phyloP scores from a whole-genome alignment of 2,113 vertebrate species.

The Onychostruthus taczanowskii region DNA sequence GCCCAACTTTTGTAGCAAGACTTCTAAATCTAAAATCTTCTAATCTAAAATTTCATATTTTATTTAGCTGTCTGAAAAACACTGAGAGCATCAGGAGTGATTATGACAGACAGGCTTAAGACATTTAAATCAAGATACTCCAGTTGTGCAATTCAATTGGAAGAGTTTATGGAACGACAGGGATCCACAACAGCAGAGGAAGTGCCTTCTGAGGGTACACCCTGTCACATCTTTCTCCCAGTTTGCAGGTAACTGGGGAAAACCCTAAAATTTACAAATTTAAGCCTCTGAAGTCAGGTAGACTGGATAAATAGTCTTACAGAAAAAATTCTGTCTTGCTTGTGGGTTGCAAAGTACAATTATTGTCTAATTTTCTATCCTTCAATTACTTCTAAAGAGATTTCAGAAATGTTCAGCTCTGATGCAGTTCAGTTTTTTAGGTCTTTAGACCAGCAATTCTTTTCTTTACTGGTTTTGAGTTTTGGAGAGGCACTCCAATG shows the following conservation, averaged over 20 bases:
- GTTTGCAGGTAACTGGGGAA: neutral
- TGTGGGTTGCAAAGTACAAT: neutral
- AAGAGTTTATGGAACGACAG: neutral
- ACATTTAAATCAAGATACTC: neutral
- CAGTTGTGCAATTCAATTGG: neutral
- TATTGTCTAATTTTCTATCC: neutral
- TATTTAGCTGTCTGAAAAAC: neutral
- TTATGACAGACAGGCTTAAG: neutral
- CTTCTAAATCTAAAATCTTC: no score
- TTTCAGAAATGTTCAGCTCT: neutral
- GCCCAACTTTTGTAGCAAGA: neutral
- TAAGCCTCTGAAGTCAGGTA: neutral
- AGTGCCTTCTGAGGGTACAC: accelerated
- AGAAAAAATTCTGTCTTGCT: neutral
- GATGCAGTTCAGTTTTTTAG: neutral
- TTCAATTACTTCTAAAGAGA: neutral
- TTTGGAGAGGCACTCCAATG: neutral
- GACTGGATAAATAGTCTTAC: neutral
- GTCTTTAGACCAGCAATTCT: neutral
- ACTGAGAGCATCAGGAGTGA: neutral
- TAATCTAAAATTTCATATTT: neutral
- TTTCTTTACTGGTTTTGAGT: neutral
- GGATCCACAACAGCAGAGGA: neutral
- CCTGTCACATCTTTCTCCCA: neutral
- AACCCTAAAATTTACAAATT: neutral